Conservation (phyloP, 2,797 vertebrate species). For the Trachops cirrhosus region DNA sequence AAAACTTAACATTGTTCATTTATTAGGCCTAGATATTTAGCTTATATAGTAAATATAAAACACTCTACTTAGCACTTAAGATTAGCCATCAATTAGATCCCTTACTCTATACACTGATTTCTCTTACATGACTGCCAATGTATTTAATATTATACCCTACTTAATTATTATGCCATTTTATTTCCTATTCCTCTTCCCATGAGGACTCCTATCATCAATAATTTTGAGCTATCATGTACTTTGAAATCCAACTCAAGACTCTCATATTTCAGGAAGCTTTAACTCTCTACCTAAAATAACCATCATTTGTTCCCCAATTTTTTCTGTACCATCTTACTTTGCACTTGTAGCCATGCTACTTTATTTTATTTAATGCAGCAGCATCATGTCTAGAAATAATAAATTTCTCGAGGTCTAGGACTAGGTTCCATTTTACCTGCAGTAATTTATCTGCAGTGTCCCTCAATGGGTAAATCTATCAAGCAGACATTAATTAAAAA, state of each 20-base stretch:
- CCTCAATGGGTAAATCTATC: not conserved
- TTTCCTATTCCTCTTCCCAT: not conserved
- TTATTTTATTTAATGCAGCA: slow-evolving; percentile 13
- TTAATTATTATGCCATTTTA: not conserved
- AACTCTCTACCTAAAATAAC: not conserved
- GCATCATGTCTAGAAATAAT: not conserved
- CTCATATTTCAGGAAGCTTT: not conserved
- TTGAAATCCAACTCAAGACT: not conserved
- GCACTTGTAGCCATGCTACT: not conserved
- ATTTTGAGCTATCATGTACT: not conserved
- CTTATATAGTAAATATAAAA: slow-evolving; percentile 2
- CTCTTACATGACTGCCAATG: not conserved
- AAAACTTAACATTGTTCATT: not conserved
- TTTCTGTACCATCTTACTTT: not conserved
- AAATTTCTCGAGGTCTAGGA: not conserved
- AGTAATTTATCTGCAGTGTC: slow-evolving; percentile 19
- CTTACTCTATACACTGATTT: not conserved
- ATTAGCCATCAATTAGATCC: not conserved
- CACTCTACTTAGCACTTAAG: not conserved
- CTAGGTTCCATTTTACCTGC: not conserved
- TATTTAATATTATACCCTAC: not conserved
- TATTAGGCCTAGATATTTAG: not conserved
- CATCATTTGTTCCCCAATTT: not conserved
- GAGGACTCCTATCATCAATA: not conserved
- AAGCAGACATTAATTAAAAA: not conserved